Evolutionary conservation across 1,140 invertebrate species (phyloP).

Genomic region (Lasioglossum baleicum): DNA sequence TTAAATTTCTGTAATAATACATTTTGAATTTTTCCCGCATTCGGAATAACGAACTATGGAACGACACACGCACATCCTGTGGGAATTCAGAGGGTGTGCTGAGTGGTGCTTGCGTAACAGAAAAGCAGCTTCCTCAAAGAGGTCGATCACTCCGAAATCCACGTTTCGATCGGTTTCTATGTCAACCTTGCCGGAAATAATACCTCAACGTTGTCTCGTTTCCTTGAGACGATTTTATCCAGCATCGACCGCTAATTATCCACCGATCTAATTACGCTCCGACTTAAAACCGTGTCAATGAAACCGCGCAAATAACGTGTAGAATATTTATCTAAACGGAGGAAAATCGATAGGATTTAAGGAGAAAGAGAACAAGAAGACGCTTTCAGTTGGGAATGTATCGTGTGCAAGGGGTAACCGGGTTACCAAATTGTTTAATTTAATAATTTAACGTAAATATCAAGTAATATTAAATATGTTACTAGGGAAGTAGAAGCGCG

Average conservation of each 20-base stretch:
- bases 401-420: constrained; percentile 3
- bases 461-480: constrained; percentile 65
- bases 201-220: no score
- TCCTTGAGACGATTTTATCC: no score
- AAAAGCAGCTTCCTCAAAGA: constrained; percentile 50
- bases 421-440: constrained; percentile 60
- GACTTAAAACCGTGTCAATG: not conserved
- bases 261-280: not conserved
- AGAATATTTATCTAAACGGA: no score
- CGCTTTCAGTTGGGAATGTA: not conserved
- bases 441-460: constrained; percentile 66
- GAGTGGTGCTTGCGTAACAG: constrained; percentile 69
- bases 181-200: not conserved
- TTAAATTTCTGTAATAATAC: no score
- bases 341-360: constrained; percentile 16
- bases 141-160: constrained; percentile 38
- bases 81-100: constrained; percentile 73
- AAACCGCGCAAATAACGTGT: no score
- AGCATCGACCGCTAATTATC: not conserved
- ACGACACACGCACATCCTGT: no score
- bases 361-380: not conserved
- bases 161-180: constrained; percentile 42
- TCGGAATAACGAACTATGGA: no score
- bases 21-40: no score
- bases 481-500: constrained; percentile 55